Conservation (phyloP, 1,140 invertebrate species). For the Cryptotermes secundus region DNA sequence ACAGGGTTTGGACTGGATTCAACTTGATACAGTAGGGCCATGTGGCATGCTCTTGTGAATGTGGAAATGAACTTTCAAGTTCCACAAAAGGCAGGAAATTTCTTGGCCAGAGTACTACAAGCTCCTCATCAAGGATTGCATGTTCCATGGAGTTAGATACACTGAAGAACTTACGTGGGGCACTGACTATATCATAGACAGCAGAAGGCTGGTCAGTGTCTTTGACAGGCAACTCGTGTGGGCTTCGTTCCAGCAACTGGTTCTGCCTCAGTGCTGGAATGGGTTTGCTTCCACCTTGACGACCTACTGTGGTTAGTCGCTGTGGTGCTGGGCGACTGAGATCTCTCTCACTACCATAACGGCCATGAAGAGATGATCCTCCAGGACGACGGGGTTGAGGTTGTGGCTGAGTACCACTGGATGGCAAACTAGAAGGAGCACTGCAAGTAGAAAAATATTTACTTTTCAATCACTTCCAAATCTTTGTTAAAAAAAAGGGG, state of each 20-base stretch:
- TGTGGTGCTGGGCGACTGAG: slow-evolving; percentile 45
- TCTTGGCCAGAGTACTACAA: too few species aligned
- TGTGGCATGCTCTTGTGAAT: too few species aligned
- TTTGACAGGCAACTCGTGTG: slow-evolving; percentile 51
- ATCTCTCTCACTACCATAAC: slow-evolving; percentile 56
- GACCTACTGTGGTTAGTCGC: slow-evolving; percentile 44
- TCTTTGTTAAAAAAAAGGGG: too few species aligned
- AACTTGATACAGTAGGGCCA: too few species aligned
- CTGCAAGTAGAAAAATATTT: background rate
- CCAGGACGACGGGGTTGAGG: slow-evolving; percentile 6
- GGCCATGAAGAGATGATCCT: slow-evolving; percentile 41
- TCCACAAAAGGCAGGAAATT: too few species aligned
- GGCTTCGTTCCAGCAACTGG: slow-evolving; percentile 48
- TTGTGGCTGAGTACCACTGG: background rate
- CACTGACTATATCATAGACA: slow-evolving; percentile 48
- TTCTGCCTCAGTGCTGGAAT: background rate
- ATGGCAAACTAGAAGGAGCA: slow-evolving; percentile 22
- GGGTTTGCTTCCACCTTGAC: slow-evolving; percentile 29
- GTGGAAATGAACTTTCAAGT: too few species aligned
- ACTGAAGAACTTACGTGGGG: slow-evolving; percentile 47
- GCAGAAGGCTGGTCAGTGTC: slow-evolving; percentile 44
- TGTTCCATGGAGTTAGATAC: too few species aligned
- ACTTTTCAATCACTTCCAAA: too few species aligned
- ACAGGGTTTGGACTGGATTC: too few species aligned
- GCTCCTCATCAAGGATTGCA: too few species aligned